Conservation (phyloP, 2,888 invertebrate species). For the Andrena hattorfiana region DNA sequence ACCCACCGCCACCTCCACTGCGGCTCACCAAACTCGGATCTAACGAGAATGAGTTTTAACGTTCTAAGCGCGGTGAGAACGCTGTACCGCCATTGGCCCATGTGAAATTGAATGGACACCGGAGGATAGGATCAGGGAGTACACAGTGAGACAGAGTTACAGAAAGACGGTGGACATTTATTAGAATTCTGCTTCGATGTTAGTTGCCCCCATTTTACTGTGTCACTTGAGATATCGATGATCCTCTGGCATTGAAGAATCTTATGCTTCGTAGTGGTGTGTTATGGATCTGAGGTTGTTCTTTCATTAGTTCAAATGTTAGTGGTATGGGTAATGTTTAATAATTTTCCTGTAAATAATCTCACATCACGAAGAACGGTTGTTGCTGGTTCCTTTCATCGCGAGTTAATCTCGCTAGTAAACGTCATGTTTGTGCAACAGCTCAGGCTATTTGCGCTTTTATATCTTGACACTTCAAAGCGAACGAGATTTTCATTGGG, state of each 20-base stretch:
- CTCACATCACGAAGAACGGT: too few relatives aligned
- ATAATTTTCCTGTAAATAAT: too few relatives aligned
- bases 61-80: neutral
- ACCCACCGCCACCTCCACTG: constrained; percentile 53
- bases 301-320: too few relatives aligned
- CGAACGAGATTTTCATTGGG: neutral
- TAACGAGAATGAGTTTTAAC: constrained; percentile 19
- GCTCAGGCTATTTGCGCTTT: neutral
- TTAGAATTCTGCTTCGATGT: neutral
- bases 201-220: neutral
- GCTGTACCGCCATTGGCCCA: neutral
- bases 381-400: too few relatives aligned
- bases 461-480: neutral
- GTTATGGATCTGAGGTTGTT: too few relatives aligned
- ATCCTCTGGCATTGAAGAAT: neutral
- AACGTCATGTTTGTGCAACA: too few relatives aligned
- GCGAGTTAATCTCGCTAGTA: too few relatives aligned
- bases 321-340: too few relatives aligned
- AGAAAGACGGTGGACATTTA: neutral
- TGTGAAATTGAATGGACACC: neutral
- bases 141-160: too few relatives aligned
- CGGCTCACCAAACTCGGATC: neutral
- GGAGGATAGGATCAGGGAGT: neutral
- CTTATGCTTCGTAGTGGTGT: neutral
- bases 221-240: neutral